A percentile compares a stretch with the other conserved stretches of the same genome.
Evolutionary conservation across 2,888 invertebrate species (phyloP).

Genomic region (Dynastes grantii): DNA sequence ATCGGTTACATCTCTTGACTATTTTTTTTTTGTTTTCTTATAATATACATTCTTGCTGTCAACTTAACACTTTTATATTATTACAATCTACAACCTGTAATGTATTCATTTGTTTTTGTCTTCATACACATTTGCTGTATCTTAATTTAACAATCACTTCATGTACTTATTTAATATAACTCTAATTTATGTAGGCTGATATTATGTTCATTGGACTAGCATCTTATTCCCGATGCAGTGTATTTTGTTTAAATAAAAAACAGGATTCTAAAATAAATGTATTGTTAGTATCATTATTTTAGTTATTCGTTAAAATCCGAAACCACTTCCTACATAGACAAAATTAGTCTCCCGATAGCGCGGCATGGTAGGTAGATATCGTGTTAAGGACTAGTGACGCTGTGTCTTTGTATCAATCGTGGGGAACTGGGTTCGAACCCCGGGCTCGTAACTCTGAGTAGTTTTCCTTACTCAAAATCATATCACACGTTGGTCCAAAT

Average conservation of each 20-base stretch:
- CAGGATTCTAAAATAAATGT: conserved; percentile 23
- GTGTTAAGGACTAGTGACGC: too few relatives aligned
- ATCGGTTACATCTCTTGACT: background rate
- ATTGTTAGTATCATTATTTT: conserved; percentile 14
- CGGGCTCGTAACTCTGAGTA: too few relatives aligned
- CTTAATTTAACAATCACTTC: conserved; percentile 35
- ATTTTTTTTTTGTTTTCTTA: background rate
- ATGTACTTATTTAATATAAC: conserved; percentile 38
- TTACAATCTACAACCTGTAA: conserved; percentile 27
- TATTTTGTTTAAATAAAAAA: conserved; percentile 40
- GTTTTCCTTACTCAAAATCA: too few relatives aligned
- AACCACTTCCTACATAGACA: too few relatives aligned
- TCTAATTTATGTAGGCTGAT: conserved; percentile 40
- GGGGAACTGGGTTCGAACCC: too few relatives aligned
- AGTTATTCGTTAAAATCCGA: background rate
- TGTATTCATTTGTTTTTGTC: conserved; percentile 22
- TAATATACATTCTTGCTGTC: conserved; percentile 19
- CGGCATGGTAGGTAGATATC: too few relatives aligned
- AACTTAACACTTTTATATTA: conserved; percentile 16
- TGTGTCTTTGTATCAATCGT: too few relatives aligned
- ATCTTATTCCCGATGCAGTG: conserved; percentile 6
- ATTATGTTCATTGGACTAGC: conserved; percentile 31
- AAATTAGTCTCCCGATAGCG: too few relatives aligned
- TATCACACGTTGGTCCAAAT: too few relatives aligned
- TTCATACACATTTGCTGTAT: background rate